Evolutionary conservation across 2,113 vertebrate species (phyloP).

Genomic region (Oryctolagus cuniculus): DNA sequence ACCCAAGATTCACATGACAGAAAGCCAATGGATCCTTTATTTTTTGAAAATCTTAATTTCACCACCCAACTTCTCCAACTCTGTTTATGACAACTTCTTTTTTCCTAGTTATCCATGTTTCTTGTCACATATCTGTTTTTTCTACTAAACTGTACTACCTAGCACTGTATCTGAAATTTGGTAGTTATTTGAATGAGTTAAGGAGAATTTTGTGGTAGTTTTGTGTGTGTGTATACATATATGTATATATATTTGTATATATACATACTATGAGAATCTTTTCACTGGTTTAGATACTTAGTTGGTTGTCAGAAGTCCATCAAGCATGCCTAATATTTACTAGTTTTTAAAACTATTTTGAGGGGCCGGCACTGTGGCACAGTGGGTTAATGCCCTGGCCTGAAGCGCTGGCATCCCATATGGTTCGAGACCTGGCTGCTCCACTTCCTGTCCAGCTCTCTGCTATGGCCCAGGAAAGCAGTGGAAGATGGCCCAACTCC

Average conservation of each 20-base stretch:
- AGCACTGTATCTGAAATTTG: background rate
- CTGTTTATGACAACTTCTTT: background rate
- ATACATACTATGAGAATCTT: conserved; percentile 35
- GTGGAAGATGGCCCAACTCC: no score
- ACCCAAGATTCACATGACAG: background rate
- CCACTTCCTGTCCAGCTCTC: no score
- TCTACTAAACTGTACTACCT: background rate
- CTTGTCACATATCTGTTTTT: conserved; percentile 40
- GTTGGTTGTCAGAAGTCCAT: background rate
- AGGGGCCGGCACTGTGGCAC: background rate
- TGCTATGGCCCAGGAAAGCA: no score
- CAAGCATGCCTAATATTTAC: background rate
- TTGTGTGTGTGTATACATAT: background rate
- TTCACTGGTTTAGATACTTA: background rate
- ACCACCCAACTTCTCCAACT: background rate
- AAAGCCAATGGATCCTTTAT: conserved; percentile 6
- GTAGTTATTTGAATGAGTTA: conserved; percentile 12
- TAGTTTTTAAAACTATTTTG: background rate
- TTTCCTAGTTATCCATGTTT: background rate
- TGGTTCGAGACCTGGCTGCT: no score
- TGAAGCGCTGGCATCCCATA: no score
- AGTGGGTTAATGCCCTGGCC: no score
- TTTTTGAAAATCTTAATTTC: conserved; percentile 25
- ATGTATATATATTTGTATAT: background rate
- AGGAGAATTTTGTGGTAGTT: conserved; percentile 31